Percentiles rank a stretch among this genome's conserved stretches.
These are phyloP conservation scores for Seladonia tumulorum DNA, from an alignment of 2,888 invertebrate genomes.

Conservation along the genomic window DNA sequence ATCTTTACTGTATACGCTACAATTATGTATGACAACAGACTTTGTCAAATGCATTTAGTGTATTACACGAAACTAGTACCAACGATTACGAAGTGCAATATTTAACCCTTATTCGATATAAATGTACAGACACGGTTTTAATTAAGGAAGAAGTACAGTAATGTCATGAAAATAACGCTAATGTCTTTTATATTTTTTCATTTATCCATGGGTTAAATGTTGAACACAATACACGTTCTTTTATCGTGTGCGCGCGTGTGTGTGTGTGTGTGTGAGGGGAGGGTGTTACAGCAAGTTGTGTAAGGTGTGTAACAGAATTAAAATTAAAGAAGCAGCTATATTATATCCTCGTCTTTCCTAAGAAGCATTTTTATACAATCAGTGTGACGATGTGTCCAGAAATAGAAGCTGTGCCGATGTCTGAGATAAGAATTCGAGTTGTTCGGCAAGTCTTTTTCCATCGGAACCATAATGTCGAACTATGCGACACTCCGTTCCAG, in stretches of 20 bases:
- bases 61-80: neutral
- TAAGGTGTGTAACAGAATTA: neutral
- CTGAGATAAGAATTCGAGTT: neutral
- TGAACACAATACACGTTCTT: neutral
- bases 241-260: neutral
- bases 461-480: neutral
- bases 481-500: neutral
- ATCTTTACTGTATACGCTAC: no score
- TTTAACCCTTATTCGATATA: neutral
- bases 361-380: neutral
- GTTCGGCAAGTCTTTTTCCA: neutral
- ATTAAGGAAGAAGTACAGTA: neutral
- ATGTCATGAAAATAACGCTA: neutral
- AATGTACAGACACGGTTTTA: constrained; percentile 4
- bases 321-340: neutral
- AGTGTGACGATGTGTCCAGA: neutral
- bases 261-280: neutral
- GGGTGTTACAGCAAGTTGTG: neutral
- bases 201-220: neutral
- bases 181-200: constrained; percentile 4
- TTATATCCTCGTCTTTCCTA: neutral
- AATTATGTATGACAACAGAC: neutral
- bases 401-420: constrained; percentile 3
- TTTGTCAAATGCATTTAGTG: constrained; percentile 1
- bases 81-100: neutral